Evolutionary conservation across 2,797 vertebrate species (phyloP).

Genomic region (Eulemur coronatus): DNA sequence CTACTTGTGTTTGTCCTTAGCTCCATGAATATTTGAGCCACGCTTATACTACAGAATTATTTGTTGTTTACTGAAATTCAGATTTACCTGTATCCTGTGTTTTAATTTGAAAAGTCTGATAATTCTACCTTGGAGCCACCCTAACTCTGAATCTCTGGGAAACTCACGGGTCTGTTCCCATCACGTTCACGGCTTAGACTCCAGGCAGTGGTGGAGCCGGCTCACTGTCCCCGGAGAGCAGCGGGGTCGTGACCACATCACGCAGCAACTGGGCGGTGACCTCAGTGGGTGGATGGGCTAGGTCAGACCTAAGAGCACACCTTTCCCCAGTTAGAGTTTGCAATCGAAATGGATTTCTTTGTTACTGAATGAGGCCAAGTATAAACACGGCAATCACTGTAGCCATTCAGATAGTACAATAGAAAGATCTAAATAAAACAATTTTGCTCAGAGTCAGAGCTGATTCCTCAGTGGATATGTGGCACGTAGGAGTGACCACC

Average conservation of each 20-base stretch:
- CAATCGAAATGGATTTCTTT: not conserved
- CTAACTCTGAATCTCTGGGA: not conserved
- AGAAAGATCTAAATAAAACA: not conserved
- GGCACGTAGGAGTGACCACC: too few species aligned
- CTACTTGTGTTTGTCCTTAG: not conserved
- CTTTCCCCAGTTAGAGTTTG: not conserved
- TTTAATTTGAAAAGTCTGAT: not conserved
- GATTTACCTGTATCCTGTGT: not conserved
- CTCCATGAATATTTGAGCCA: too few species aligned
- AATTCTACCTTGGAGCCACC: not conserved
- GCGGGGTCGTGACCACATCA: not conserved
- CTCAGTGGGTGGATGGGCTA: not conserved
- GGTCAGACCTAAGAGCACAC: not conserved
- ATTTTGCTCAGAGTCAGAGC: not conserved
- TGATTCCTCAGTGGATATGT: not conserved
- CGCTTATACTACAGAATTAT: not conserved
- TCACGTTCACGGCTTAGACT: not conserved
- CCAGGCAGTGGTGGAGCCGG: not conserved
- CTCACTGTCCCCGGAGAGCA: not conserved
- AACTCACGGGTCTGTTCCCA: not conserved
- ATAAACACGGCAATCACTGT: not conserved
- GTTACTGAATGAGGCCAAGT: not conserved
- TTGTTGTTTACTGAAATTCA: not conserved
- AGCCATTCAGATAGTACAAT: not conserved
- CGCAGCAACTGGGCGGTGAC: not conserved